These are phyloP conservation scores for Ommatoiulus sabulosus DNA, from an alignment of 2,888 invertebrate genomes.

Conservation along the genomic window DNA sequence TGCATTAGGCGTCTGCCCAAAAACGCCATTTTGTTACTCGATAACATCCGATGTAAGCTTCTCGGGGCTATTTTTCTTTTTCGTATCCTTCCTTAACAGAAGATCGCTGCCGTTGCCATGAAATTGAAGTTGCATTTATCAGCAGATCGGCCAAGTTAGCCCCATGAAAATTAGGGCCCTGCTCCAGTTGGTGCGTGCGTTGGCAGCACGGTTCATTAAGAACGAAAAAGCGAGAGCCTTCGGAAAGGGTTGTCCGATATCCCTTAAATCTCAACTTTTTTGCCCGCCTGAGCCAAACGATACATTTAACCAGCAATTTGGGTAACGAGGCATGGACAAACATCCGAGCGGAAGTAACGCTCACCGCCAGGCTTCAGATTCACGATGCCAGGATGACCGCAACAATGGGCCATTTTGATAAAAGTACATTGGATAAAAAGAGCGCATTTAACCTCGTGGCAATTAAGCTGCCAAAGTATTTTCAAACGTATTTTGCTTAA, in stretches of 20 bases:
- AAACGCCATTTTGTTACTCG: background rate
- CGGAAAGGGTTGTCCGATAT: background rate
- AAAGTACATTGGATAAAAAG: too few relatives aligned
- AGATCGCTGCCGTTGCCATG: background rate
- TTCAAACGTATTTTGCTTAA: too few relatives aligned
- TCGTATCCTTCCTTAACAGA: background rate
- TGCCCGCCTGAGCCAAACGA: background rate
- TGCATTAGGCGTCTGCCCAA: background rate
- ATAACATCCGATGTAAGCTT: background rate
- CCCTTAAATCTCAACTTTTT: background rate
- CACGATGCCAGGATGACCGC: background rate
- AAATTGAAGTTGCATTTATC: background rate
- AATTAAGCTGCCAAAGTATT: too few relatives aligned
- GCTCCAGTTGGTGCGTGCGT: background rate
- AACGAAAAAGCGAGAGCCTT: background rate
- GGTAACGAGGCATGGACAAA: slow-evolving; percentile 4
- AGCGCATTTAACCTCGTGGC: too few relatives aligned
- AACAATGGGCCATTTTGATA: background rate
- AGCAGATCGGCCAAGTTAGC: background rate
- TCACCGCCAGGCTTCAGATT: background rate
- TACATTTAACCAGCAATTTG: background rate
- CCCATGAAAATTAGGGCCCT: background rate
- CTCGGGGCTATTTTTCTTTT: background rate
- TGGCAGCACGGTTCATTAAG: background rate
- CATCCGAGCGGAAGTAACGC: background rate